Percentiles rank a stretch among this genome's conserved stretches.
Evolutionary conservation across 2,113 vertebrate genomes (phyloP).

Genomic region (Dromiciops gliroides): DNA sequence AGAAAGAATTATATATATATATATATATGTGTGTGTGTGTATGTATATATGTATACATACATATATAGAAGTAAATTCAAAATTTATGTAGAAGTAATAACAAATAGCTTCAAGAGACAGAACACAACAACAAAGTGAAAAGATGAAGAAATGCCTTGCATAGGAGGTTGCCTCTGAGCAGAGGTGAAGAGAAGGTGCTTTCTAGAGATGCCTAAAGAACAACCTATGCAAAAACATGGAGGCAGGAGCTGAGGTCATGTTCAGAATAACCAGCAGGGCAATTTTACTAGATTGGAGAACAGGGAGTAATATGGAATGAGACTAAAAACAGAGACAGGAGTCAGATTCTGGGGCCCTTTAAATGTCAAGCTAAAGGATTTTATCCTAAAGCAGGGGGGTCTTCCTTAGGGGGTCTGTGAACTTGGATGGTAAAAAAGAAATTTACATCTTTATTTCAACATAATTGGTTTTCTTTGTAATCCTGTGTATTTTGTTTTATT

Average conservation of each 20-base stretch:
- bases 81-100: not conserved
- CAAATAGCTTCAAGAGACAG: not conserved
- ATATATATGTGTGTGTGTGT: too few relatives aligned
- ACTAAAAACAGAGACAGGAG: not conserved
- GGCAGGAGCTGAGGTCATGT: not conserved
- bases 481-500: not conserved
- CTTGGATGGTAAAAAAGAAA: not conserved
- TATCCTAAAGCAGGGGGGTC: not conserved
- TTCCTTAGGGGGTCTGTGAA: not conserved
- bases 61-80: not conserved
- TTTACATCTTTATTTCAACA: not conserved
- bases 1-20: not conserved
- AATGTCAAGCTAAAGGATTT: not conserved
- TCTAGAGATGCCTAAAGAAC: too few relatives aligned
- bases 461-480: not conserved
- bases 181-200: too few relatives aligned
- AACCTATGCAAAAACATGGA: too few relatives aligned
- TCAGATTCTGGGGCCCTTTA: too few relatives aligned
- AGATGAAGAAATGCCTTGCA: not conserved
- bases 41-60: too few relatives aligned
- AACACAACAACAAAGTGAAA: not conserved
- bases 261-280: not conserved
- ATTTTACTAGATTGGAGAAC: not conserved
- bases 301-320: not conserved
- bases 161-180: not conserved